Evolutionary conservation across 2,797 vertebrate genomes (phyloP), one percentile per base, ranked within the genome.

Genomic region (Mus minutoides): DNA sequence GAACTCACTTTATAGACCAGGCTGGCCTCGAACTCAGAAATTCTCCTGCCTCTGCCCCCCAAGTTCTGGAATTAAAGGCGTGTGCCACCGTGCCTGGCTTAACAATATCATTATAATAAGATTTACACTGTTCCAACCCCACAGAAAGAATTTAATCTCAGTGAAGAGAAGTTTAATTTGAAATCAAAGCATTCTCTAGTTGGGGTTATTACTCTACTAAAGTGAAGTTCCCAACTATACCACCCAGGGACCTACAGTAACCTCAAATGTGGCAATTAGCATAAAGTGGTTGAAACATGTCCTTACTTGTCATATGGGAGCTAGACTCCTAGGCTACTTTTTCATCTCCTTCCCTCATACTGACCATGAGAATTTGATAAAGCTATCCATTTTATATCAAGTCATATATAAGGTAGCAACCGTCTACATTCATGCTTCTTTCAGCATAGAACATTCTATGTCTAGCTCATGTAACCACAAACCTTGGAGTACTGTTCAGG

Each of bases 351-450:
- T 58, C 21, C 43, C 40, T 6, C 84, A 0, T 8, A 71, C 4
- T 60, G 11, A 14, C 83, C 49, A 37, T 13, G 22, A 93, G 26
- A 11, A 58, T 78, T 84, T 93, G 79, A 75, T 78, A 83, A 94
- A 71, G 43, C 79, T 54, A 88, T 73, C 40, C 80, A 95, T 52
- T 89, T 94, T 94, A 37, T 92, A 78, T 92, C 92, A 49, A 84
- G 22, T 87, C 46, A 94, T 75, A 84, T 88, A 73, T 87, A 91
- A 94, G 37, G 71, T 79, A 85, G 67, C 78, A 92, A 54, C 54
- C 17, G 13, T 64, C 94, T 64, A 76, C 22, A 64, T 31, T 58
- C 60, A 54, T 86, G 9, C 17, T 78, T 71, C 56, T 85, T 78
- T 92, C 64, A 60, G 29, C 75, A 60, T 73, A 94, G 91, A 58